Percentiles rank a stretch among this genome's conserved stretches.
Evolutionary conservation across 1,140 invertebrate genomes (phyloP).

Genomic region (Diuraphis noxia): DNA sequence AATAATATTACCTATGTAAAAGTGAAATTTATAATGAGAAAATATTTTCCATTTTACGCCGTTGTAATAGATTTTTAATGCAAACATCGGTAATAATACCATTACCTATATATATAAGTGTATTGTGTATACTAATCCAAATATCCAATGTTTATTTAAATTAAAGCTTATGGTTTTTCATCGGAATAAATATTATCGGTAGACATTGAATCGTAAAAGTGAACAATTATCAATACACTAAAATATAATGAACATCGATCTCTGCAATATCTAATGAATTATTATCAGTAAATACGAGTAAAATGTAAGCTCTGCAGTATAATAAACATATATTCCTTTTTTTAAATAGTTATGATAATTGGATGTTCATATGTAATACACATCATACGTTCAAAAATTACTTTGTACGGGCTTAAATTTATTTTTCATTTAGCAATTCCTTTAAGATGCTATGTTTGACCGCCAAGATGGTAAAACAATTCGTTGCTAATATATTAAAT

Average conservation of each 20-base stretch:
- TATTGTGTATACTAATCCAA: background rate
- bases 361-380: background rate
- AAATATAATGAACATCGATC: background rate
- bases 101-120: background rate
- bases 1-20: background rate
- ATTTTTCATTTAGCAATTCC: background rate
- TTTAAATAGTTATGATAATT: background rate
- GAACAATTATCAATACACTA: background rate
- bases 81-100: background rate
- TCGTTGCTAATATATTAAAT: background rate
- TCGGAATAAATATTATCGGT: background rate
- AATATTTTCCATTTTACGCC: background rate
- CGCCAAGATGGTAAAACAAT: background rate
- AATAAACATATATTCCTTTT: background rate
- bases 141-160: background rate
- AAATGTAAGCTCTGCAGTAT: background rate
- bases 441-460: background rate
- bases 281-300: background rate
- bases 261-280: background rate
- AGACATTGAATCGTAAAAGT: conserved; percentile 6
- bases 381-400: background rate
- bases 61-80: background rate
- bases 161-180: background rate
- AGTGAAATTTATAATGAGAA: background rate
- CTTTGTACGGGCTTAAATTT: background rate